Evolutionary conservation across 2,797 vertebrate genomes (phyloP).

Genomic region (Crocidura indochinensis): DNA sequence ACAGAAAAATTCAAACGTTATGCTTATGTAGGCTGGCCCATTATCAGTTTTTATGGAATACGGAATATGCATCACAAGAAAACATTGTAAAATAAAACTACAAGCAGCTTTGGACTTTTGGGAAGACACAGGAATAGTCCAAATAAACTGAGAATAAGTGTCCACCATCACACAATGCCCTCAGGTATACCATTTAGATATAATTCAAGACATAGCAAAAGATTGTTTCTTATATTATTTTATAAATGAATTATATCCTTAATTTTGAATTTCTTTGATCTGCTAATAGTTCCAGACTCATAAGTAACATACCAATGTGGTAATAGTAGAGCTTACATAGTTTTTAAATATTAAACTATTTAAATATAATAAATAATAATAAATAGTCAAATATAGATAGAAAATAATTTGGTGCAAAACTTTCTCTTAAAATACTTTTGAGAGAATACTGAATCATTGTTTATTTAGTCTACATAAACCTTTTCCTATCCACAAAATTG

Average conservation of each 20-base stretch:
- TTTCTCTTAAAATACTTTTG: constrained; percentile 66
- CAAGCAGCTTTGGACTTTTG: no score
- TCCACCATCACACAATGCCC: no score
- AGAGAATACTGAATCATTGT: constrained; percentile 38
- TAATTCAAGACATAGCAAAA: constrained; percentile 11
- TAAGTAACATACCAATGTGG: not conserved
- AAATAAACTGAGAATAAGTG: no score
- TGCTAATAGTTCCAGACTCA: not conserved
- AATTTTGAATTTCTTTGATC: constrained; percentile 45
- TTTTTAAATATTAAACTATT: not conserved
- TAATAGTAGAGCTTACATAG: not conserved
- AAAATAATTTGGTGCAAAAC: constrained; percentile 50
- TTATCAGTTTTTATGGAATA: no score
- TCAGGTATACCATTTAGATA: not conserved
- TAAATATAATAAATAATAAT: no score
- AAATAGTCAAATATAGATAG: constrained; percentile 33
- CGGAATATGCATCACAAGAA: no score
- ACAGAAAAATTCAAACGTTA: no score
- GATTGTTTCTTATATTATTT: not conserved
- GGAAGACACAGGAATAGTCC: no score
- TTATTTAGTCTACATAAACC: constrained; percentile 70
- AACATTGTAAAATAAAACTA: no score
- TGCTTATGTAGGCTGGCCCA: no score
- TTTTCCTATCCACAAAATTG: constrained; percentile 68
- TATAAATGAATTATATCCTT: not conserved